These are phyloP conservation scores for Coregonus sp. DNA, from an alignment of 2,797 vertebrate genomes.

Conservation along the genomic window DNA sequence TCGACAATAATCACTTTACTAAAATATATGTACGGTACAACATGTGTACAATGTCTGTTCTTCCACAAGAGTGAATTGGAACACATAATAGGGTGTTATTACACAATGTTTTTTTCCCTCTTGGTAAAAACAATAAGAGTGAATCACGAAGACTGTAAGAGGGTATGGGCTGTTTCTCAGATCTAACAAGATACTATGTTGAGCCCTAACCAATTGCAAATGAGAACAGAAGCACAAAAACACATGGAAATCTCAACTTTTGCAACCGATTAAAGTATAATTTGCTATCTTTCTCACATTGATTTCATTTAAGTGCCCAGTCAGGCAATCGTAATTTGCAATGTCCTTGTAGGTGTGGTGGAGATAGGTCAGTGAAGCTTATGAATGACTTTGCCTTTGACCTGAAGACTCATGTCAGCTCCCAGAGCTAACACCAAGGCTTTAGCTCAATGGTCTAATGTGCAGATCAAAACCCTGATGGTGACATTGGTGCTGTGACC, in stretches of 20 bases:
- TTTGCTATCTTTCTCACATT: neutral
- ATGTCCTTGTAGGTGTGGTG: neutral
- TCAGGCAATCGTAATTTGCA: neutral
- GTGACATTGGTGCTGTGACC: neutral
- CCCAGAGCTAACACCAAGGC: neutral
- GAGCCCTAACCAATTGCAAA: neutral
- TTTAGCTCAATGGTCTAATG: neutral
- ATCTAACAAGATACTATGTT: neutral
- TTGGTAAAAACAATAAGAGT: neutral
- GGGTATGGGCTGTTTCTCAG: neutral
- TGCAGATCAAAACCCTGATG: neutral
- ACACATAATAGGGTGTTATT: neutral
- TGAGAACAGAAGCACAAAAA: neutral
- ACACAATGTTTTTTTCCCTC: neutral
- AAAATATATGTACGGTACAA: neutral
- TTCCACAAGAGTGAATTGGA: neutral
- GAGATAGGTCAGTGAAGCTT: neutral
- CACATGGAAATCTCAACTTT: neutral
- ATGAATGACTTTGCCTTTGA: neutral
- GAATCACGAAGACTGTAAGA: neutral
- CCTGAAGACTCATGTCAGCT: neutral
- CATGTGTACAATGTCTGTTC: conserved; percentile 5
- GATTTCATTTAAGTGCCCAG: neutral
- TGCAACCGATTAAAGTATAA: neutral
- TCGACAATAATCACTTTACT: conserved; percentile 22